Conservation (phyloP, 1,140 invertebrate genomes). For the Sesamia nonagrioides region DNA sequence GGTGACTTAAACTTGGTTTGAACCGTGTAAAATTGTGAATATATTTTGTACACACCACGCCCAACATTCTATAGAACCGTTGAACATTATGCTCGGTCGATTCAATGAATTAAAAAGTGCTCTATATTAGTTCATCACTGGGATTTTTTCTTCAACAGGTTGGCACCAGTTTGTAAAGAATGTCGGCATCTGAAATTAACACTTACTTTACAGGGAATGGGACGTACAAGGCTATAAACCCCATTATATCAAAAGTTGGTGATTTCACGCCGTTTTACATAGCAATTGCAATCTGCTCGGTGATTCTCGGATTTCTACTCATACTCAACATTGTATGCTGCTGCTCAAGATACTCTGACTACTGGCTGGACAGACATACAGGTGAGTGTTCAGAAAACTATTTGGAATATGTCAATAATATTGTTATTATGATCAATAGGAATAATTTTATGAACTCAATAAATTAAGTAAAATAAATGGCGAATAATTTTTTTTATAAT, state of each 20-base stretch:
- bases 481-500: background rate
- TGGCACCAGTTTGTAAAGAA: conserved; percentile 56
- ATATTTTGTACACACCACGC: conserved; percentile 19
- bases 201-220: conserved; percentile 81
- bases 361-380: conserved; percentile 94
- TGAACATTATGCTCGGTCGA: conserved; percentile 30
- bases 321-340: conserved; percentile 93
- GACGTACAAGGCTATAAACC: conserved; percentile 75
- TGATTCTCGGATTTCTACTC: conserved; percentile 90
- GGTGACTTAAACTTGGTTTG: background rate
- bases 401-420: no score
- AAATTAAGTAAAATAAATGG: no score
- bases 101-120: background rate
- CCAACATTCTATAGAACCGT: conserved; percentile 34
- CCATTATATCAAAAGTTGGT: conserved; percentile 76
- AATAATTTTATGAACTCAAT: background rate
- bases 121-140: conserved; percentile 49
- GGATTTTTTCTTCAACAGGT: conserved; percentile 80
- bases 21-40: background rate
- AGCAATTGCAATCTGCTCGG: conserved; percentile 92
- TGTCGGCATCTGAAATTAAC: conserved; percentile 79
- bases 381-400: conserved; percentile 83
- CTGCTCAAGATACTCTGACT: conserved; percentile 92
- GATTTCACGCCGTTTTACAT: conserved; percentile 93
- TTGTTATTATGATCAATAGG: background rate